A percentile compares a stretch with the other conserved stretches of the same genome.
phyloP scores from a whole-genome alignment of 2,888 invertebrate species.

The Dugesia japonica region DNA sequence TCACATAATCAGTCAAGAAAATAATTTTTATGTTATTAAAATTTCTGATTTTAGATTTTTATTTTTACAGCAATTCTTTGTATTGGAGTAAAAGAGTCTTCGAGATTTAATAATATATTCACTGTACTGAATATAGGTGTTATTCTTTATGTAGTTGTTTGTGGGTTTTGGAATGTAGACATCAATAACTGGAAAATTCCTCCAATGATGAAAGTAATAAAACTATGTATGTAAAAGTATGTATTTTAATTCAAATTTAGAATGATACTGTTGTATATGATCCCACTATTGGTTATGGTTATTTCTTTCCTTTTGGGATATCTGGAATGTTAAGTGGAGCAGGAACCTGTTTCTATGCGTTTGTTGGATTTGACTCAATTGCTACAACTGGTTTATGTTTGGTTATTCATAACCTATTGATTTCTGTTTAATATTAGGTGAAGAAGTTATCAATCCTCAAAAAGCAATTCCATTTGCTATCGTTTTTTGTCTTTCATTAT shows the following conservation, averaged over 20 bases:
- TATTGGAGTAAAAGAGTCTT: slow-evolving; percentile 73
- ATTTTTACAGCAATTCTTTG: slow-evolving; percentile 58
- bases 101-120: slow-evolving; percentile 73
- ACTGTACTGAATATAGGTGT: slow-evolving; percentile 70
- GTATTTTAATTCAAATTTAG: not conserved
- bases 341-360: slow-evolving; percentile 63
- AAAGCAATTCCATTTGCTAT: slow-evolving; percentile 75
- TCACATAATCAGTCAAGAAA: too few species aligned
- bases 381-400: slow-evolving; percentile 52
- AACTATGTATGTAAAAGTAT: too few species aligned
- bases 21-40: too few species aligned
- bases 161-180: slow-evolving; percentile 67
- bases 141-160: slow-evolving; percentile 63
- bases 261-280: not conserved
- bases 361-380: slow-evolving; percentile 81
- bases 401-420: too few species aligned
- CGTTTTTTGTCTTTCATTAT: slow-evolving; percentile 63
- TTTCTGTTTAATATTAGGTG: too few species aligned
- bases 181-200: slow-evolving; percentile 64
- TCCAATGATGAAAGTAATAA: slow-evolving; percentile 49
- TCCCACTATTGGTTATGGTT: slow-evolving; percentile 54
- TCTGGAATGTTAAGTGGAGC: slow-evolving; percentile 53
- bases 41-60: too few species aligned
- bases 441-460: slow-evolving; percentile 82
- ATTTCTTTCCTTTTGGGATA: slow-evolving; percentile 70